phyloP scores from a whole-genome alignment of 1,140 invertebrate species.

The Chelonus insularis region DNA sequence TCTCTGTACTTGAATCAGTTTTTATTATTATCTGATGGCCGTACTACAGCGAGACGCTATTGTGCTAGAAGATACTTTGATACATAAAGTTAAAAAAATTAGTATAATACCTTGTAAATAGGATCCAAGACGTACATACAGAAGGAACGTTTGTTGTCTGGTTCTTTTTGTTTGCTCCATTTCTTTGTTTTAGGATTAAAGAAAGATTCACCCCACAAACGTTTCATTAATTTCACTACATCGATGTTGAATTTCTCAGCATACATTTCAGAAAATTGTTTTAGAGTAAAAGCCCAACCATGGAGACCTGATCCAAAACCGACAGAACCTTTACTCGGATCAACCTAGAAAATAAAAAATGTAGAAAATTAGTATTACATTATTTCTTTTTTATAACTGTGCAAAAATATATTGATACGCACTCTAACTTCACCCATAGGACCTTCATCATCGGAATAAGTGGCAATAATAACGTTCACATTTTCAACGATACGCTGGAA shows the following conservation, averaged over 20 bases:
- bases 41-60: slow-evolving; percentile 57
- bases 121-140: slow-evolving; percentile 98
- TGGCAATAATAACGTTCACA: slow-evolving; percentile 99
- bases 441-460: slow-evolving; percentile 95
- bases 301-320: slow-evolving; percentile 99
- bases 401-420: too few relatives aligned
- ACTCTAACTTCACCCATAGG: slow-evolving; percentile 98
- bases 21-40: slow-evolving; percentile 32
- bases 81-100: not conserved
- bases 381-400: slow-evolving; percentile 5
- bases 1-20: slow-evolving; percentile 42
- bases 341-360: slow-evolving; percentile 64
- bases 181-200: slow-evolving; percentile 98
- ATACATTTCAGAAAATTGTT: slow-evolving; percentile 99
- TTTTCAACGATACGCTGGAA: slow-evolving; percentile 99
- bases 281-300: slow-evolving; percentile 99
- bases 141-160: slow-evolving; percentile 94
- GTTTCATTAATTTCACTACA: slow-evolving; percentile 95
- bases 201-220: slow-evolving; percentile 97
- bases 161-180: slow-evolving; percentile 90
- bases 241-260: slow-evolving; percentile 98
- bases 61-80: slow-evolving; percentile 57
- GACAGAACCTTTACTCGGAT: slow-evolving; percentile 96
- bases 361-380: not conserved
- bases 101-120: slow-evolving; percentile 85